phyloP scores from a whole-genome alignment of 2,888 invertebrate species.

The Drosophila mimetica region DNA sequence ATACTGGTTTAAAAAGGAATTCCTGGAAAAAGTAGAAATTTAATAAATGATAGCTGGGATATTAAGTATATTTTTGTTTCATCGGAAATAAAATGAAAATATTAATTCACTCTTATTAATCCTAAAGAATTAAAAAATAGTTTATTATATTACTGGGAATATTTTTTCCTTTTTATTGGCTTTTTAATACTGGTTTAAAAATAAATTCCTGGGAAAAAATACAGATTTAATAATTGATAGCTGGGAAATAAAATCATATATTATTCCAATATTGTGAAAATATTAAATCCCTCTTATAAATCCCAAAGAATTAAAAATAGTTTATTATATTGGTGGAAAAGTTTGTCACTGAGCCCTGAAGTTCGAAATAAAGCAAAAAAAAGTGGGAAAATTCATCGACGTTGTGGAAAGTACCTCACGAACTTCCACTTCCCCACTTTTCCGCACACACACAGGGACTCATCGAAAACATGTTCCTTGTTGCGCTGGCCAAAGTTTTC shows the following conservation, averaged over 20 bases:
- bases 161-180: slow-evolving; percentile 4
- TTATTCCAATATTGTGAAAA: too few relatives aligned
- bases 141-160: too few relatives aligned
- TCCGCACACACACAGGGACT: slow-evolving; percentile 1
- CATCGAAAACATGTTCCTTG: slow-evolving; percentile 18
- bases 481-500: slow-evolving; percentile 29
- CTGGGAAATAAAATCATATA: too few relatives aligned
- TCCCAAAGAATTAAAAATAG: too few relatives aligned
- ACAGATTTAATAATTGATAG: too few relatives aligned
- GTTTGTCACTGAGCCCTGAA: background rate
- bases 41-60: too few relatives aligned
- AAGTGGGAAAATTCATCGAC: background rate
- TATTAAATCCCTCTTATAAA: too few relatives aligned
- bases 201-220: background rate
- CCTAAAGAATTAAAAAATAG: too few relatives aligned
- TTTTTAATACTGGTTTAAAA: background rate
- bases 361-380: background rate
- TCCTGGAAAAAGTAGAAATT: background rate
- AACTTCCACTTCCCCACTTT: background rate
- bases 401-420: background rate
- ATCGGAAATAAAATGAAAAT: too few relatives aligned
- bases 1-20: background rate
- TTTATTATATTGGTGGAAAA: background rate
- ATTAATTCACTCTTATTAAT: too few relatives aligned
- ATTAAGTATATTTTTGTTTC: too few relatives aligned